A percentile compares a stretch with the other conserved stretches of the same genome.
phyloP scores from a whole-genome alignment of 2,797 vertebrate genomes.

The Craterocephalus amniculus region DNA sequence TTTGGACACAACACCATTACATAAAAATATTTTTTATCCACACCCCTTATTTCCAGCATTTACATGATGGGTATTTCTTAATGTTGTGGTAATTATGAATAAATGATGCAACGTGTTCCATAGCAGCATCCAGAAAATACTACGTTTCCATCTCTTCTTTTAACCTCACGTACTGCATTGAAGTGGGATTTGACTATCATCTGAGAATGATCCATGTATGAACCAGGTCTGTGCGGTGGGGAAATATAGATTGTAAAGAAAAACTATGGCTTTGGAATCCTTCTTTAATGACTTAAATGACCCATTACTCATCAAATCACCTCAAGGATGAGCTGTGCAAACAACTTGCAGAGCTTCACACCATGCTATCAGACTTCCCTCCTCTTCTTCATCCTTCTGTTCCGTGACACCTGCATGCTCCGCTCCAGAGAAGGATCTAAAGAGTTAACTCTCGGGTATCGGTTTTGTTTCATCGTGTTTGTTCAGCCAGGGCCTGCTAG shows the following conservation, averaged over 20 bases:
- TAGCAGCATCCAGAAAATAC: not conserved
- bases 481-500: conserved; percentile 11
- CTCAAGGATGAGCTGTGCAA: conserved; percentile 23
- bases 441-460: not conserved
- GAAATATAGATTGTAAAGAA: conserved; percentile 8
- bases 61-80: not conserved
- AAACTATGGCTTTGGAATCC: conserved; percentile 9
- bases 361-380: not conserved
- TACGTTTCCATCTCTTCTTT: not conserved
- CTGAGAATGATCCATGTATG: not conserved
- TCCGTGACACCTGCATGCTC: not conserved
- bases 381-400: not conserved
- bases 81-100: not conserved
- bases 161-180: not conserved
- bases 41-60: fast-evolving
- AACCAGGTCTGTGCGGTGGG: not conserved
- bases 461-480: conserved; percentile 26
- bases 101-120: not conserved
- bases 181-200: not conserved
- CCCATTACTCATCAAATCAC: conserved; percentile 29
- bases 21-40: not conserved
- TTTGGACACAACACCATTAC: not conserved
- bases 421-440: not conserved
- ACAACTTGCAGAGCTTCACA: conserved; percentile 25
- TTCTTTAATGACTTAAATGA: conserved; percentile 13